phyloP scores from a whole-genome alignment of 2,797 vertebrate genomes.

The Hozukius guyotensis region DNA sequence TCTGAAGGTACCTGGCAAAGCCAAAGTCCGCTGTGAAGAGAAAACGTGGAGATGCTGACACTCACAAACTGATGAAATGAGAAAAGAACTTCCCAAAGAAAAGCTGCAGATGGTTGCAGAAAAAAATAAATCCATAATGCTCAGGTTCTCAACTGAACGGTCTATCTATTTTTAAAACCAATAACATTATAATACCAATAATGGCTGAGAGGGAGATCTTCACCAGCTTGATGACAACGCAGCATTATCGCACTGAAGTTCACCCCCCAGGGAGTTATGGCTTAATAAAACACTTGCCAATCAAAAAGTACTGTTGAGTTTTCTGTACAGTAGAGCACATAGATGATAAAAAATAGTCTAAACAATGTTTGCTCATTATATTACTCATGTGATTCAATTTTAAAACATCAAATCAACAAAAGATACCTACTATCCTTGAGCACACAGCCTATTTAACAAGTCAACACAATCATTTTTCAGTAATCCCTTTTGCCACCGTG shows the following conservation, averaged over 20 bases:
- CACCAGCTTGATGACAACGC: background rate
- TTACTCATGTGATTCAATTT: background rate
- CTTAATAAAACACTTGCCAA: background rate
- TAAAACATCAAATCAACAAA: background rate
- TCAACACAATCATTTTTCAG: background rate
- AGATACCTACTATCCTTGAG: background rate
- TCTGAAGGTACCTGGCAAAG: slow-evolving; percentile 96
- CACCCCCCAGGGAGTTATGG: background rate
- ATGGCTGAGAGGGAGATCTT: background rate
- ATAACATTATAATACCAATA: background rate
- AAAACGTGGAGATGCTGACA: background rate
- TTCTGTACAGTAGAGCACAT: background rate
- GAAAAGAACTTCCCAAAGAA: background rate
- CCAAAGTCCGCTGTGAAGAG: slow-evolving; percentile 92
- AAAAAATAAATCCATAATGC: background rate
- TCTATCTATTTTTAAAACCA: background rate
- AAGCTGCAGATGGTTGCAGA: background rate
- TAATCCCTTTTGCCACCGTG: background rate
- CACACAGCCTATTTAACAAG: background rate
- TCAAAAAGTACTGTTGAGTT: background rate
- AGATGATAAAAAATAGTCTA: background rate
- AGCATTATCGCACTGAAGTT: background rate
- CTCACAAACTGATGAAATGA: background rate
- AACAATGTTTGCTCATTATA: background rate
- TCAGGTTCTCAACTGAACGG: background rate